Evolutionary conservation across 2,797 vertebrate species (phyloP), one percentile per base, ranked within the genome.

Genomic region (Agapornis canus): DNA sequence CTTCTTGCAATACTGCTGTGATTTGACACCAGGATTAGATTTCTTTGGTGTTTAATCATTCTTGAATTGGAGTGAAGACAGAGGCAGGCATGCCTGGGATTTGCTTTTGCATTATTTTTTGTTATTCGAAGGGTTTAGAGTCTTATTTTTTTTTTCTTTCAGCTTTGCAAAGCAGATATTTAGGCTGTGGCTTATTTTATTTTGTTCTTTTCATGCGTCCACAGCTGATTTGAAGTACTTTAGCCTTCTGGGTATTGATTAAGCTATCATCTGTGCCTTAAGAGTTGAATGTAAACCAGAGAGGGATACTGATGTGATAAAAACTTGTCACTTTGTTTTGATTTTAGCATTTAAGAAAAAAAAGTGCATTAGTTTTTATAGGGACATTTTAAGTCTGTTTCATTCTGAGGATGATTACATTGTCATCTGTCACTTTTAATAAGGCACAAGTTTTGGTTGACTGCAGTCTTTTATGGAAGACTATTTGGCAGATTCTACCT

Each of bases 1-100:
- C 31, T 70, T 48, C 43, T 86, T 89, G 31, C 27, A 21, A 7
- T 54, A 12, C 31, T 86, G 45, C 49, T 92, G 45, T 68, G 79
- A 32, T 71, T 73, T 82, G 61, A 68, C 39, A 70, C 12, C 0
- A 19, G 56, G 40, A 26, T 82, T 81, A 68, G 27, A 57, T 89
- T 71, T 87, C 42, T 81, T 87, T 60, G 31, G 5, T 73, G 16
- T 57, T 71, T 65, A 45, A 3, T 71, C 52, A 73, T 87, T 45
- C 14, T 26, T 61, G 37, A 70, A 12, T 91, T 78, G 69, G 51
- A 89, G 4, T 70, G 37, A 94, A 86, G 35, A 60, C n/a, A 80
- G 27, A 82, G 35, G 64, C 35, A 82, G 27, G 26, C 0, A 0
- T 85, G 63, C 16, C 43, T 87, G 27, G 31, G 18, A 6, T 77